These are phyloP conservation scores for Paraplagusia blochii DNA, from an alignment of 2,113 vertebrate genomes.

Conservation along the genomic window DNA sequence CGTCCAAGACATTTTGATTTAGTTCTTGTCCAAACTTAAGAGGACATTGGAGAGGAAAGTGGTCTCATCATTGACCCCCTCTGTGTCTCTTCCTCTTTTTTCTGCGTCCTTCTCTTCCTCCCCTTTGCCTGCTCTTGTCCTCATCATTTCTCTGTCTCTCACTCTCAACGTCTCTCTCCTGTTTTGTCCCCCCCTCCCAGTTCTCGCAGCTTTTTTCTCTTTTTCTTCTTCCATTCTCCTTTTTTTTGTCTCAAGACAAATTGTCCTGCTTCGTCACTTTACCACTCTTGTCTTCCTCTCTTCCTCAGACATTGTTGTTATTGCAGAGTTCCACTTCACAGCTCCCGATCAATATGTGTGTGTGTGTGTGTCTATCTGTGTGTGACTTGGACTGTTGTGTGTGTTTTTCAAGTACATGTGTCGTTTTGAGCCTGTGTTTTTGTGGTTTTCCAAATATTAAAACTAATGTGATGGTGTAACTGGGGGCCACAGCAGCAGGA, in stretches of 20 bases:
- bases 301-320: conserved; percentile 45
- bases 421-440: neutral
- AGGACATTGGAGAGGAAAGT: too few species aligned
- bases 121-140: neutral
- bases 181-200: neutral
- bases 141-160: neutral
- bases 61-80: too few species aligned
- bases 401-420: too few species aligned
- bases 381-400: neutral
- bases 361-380: conserved; percentile 12
- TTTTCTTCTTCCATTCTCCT: neutral
- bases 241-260: neutral
- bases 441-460: neutral
- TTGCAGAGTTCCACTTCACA: conserved; percentile 46
- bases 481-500: conserved; percentile 40
- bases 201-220: neutral
- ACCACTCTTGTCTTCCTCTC: conserved; percentile 41
- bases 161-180: neutral
- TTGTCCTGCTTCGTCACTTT: conserved; percentile 31
- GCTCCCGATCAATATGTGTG: conserved; percentile 38
- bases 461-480: conserved; percentile 16
- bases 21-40: too few species aligned
- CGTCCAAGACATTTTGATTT: too few species aligned
- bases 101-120: conserved; percentile 15
- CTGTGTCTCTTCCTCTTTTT: too few species aligned